phyloP scores from a whole-genome alignment of 2,113 vertebrate species.

The Pavo muticus region DNA sequence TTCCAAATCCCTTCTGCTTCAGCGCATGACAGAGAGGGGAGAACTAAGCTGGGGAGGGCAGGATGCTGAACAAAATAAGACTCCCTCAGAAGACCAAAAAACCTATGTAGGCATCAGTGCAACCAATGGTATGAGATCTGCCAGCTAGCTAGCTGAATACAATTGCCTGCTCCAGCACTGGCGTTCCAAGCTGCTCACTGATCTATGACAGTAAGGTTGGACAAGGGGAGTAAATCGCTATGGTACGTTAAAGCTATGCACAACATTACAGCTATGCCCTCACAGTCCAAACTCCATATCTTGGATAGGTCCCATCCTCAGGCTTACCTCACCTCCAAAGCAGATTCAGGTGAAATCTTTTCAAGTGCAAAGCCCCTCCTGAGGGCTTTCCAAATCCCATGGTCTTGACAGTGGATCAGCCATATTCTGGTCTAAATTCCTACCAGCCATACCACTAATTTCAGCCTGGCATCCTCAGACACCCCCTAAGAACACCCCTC shows the following conservation, averaged over 20 bases:
- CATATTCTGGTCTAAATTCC: not conserved
- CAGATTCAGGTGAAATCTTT: not conserved
- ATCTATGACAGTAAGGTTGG: not conserved
- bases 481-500: not conserved
- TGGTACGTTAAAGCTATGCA: not conserved
- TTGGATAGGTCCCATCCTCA: not conserved
- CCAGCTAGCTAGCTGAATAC: not conserved
- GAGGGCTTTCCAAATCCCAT: not conserved
- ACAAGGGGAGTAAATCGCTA: not conserved
- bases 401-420: not conserved
- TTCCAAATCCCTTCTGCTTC: not conserved
- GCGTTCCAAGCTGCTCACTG: not conserved
- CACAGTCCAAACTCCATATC: accelerated
- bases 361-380: not conserved
- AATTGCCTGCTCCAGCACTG: not conserved
- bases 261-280: not conserved
- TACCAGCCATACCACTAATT: not conserved
- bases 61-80: not conserved
- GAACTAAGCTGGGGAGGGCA: not conserved
- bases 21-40: not conserved
- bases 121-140: not conserved
- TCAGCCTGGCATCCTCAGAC: not conserved
- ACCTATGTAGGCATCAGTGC: not conserved
- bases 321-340: not conserved
- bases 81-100: not conserved